Evolutionary conservation across 2,888 invertebrate species (phyloP), one percentile per base, ranked within the genome.

Genomic region (Galerucella calmariensis): DNA sequence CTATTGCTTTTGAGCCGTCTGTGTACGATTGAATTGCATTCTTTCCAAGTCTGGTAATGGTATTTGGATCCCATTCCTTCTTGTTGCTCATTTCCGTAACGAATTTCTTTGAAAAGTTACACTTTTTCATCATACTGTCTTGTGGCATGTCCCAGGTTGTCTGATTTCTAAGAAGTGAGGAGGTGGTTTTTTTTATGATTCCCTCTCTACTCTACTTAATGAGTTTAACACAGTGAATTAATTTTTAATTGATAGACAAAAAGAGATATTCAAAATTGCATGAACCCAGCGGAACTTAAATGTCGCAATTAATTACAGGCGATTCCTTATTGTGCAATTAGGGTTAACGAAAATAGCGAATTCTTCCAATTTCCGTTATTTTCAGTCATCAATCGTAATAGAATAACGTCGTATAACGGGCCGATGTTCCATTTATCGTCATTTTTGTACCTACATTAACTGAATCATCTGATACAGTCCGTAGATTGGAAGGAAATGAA

Each of bases 371-470:
- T 73, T 76, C 74, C 76, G 77, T 72, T 77, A 71, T 79, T 80
- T 79, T 78, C 79, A 79, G 76, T 77, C 78, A 79, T 79, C 80
- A 78, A 75, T 73, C 69, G 73, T 79, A 78, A 79, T 75, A 75
- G 78, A 77, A 80, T 76, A 73, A 73, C 63, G 70, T 72, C 74
- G 69, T 51, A 73, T 69, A 62, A 71, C 35, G 58, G 65, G 71
- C 61, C 63, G 66, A 59, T 69, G 56, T 75, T 72, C 63, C 72
- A 69, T 75, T 76, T 75, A 69, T 75, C 75, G 73, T 78, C 65
- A 78, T 78, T 73, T 77, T 76, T 71, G 65, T 69, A 69, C 70
- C 74, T 53, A 67, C 72, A 75, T 77, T 77, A 77, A 75, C 73
- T 67, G 76, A 73, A 67, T 51, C 67, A 65, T 56, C 66, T 63